These are phyloP conservation scores for Rafetus swinhoei DNA, from an alignment of 2,113 vertebrate species.

Conservation along the genomic window DNA sequence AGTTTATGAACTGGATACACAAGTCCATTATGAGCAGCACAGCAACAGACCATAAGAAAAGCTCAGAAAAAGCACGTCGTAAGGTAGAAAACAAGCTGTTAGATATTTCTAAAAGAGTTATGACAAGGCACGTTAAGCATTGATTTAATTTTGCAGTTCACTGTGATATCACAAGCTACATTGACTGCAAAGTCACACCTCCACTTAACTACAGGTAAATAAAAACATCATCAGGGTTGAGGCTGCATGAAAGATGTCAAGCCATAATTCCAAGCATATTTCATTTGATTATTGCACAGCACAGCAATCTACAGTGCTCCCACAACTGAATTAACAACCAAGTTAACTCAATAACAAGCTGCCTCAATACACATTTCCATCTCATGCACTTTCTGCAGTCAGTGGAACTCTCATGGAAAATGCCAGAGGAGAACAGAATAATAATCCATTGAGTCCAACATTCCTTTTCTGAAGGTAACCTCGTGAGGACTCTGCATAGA, in stretches of 20 bases:
- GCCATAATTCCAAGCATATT: accelerated
- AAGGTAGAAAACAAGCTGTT: slow-evolving; percentile 11
- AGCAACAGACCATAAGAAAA: background rate
- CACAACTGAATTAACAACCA: background rate
- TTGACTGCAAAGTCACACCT: background rate
- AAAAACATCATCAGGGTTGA: background rate
- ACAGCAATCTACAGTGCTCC: background rate
- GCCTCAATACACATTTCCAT: background rate
- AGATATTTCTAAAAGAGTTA: slow-evolving; percentile 1
- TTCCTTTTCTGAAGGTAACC: background rate
- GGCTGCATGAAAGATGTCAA: background rate
- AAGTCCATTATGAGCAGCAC: background rate
- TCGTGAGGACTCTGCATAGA: background rate
- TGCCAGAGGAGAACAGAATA: background rate
- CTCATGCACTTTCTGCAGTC: background rate
- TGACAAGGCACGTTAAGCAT: background rate
- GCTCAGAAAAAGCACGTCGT: background rate
- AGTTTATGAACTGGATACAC: background rate
- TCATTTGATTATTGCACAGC: background rate
- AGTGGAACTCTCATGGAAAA: background rate
- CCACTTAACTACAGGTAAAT: slow-evolving; percentile 34
- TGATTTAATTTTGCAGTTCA: slow-evolving; percentile 41
- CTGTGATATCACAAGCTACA: background rate
- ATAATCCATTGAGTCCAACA: background rate
- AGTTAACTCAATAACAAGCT: background rate